These are phyloP conservation scores for Macrotus californicus DNA, from an alignment of 2,113 vertebrate genomes.

Conservation along the genomic window DNA sequence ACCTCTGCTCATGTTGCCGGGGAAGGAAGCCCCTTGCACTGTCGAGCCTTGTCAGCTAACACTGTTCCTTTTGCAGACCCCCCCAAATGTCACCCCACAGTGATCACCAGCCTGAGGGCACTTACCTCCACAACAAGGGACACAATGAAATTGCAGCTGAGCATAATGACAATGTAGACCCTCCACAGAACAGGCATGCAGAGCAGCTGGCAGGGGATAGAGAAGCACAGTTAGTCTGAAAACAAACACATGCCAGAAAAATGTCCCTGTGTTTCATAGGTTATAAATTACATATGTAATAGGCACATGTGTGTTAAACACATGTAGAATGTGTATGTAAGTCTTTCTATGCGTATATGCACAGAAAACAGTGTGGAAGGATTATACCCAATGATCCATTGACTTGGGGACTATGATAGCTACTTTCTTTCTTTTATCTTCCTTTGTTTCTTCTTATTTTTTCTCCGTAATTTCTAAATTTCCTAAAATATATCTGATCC, in stretches of 20 bases:
- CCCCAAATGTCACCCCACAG: background rate
- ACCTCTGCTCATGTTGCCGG: too few relatives aligned
- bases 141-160: constrained; percentile 74
- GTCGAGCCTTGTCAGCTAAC: background rate
- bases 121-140: constrained; percentile 80
- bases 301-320: background rate
- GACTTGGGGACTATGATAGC: background rate
- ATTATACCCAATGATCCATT: background rate
- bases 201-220: constrained; percentile 69
- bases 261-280: background rate
- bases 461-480: constrained; percentile 2
- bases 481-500: background rate
- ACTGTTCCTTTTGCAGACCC: background rate
- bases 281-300: background rate
- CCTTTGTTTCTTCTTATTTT: background rate
- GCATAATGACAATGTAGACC: constrained; percentile 77
- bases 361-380: background rate
- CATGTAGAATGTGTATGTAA: background rate
- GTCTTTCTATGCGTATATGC: background rate
- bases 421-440: background rate
- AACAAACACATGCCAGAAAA: background rate
- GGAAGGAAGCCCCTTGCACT: background rate
- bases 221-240: background rate
- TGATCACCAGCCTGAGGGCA: fast-evolving
- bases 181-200: constrained; percentile 80